phyloP scores from a whole-genome alignment of 2,797 vertebrate species.

The Acipenser oxyrinchus region DNA sequence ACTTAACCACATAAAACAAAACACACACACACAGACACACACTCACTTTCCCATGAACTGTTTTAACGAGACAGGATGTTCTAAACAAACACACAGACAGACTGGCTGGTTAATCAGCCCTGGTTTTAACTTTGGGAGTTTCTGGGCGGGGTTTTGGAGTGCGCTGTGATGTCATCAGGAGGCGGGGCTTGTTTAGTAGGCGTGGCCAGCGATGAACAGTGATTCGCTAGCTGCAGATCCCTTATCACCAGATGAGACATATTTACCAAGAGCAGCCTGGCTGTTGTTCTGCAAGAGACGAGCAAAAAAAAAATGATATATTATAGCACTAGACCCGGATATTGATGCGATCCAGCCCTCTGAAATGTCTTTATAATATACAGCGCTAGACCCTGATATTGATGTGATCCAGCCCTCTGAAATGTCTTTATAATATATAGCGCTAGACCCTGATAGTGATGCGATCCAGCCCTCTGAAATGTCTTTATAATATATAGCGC shows the following conservation, averaged over 20 bases:
- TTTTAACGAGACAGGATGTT: no score
- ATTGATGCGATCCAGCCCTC: no score
- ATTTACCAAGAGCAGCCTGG: conserved; percentile 73
- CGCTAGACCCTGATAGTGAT: no score
- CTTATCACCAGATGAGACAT: conserved; percentile 44
- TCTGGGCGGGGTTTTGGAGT: conserved; percentile 17
- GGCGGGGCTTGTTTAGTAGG: conserved; percentile 59
- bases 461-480: no score
- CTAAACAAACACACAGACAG: background rate
- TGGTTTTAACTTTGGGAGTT: conserved; percentile 18
- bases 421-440: no score
- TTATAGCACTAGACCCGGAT: background rate
- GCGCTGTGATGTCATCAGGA: background rate
- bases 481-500: no score
- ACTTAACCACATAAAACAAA: conserved; percentile 19
- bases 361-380: no score
- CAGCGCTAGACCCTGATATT: no score
- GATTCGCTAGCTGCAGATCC: conserved; percentile 74
- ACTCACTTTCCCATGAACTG: no score
- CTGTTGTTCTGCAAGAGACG: conserved; percentile 65
- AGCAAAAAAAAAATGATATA: conserved; percentile 10
- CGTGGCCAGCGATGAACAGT: conserved; percentile 76
- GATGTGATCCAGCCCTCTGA: no score
- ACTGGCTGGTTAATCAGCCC: conserved; percentile 4
- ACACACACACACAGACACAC: conserved; percentile 10